These are phyloP conservation scores for Actinemys pallida DNA, from an alignment of 2,113 vertebrate species.

Conservation along the genomic window DNA sequence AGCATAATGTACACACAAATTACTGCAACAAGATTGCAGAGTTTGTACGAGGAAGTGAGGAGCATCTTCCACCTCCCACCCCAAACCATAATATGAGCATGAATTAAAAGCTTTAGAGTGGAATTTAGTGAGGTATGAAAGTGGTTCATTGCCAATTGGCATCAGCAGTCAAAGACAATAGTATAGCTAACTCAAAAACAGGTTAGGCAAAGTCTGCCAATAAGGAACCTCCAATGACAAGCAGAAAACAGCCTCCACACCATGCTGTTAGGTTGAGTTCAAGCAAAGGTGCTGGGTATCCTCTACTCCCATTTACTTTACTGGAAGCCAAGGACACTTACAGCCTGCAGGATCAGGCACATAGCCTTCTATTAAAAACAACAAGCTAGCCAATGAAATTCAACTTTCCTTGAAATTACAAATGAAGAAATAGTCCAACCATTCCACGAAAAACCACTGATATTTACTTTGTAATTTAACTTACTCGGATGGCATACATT, in stretches of 20 bases:
- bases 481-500: not conserved
- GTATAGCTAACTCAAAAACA: not conserved
- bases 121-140: not conserved
- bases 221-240: not conserved
- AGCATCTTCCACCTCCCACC: not conserved
- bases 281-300: rapidly evolving
- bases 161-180: not conserved
- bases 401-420: not conserved
- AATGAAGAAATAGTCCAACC: not conserved
- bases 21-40: not conserved
- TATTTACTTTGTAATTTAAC: rapidly evolving
- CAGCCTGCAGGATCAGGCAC: not conserved
- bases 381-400: not conserved
- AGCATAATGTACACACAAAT: not conserved
- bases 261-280: not conserved
- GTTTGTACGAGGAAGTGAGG: not conserved
- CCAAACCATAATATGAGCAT: rapidly evolving
- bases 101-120: not conserved
- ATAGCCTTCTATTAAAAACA: not conserved
- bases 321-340: not conserved
- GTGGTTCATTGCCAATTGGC: not conserved
- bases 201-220: not conserved
- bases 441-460: not conserved
- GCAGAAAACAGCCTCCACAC: not conserved
- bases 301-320: not conserved